A percentile compares a stretch with the other conserved stretches of the same genome.
phyloP scores from a whole-genome alignment of 2,888 invertebrate species.

The Balanococcus diminutus region DNA sequence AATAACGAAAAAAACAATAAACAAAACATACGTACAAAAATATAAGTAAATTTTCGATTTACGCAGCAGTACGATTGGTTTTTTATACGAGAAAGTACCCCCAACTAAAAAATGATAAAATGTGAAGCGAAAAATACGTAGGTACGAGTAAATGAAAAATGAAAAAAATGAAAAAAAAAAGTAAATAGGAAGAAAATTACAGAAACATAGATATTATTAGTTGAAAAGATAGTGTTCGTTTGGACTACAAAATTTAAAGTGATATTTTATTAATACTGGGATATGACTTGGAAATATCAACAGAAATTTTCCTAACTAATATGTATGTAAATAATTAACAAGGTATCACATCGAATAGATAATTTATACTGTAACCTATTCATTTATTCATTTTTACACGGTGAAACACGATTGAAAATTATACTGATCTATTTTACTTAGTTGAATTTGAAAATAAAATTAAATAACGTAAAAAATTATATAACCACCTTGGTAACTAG shows the following conservation, averaged over 20 bases:
- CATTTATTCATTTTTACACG: neutral
- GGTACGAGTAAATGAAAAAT: neutral
- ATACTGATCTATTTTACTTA: neutral
- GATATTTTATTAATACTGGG: neutral
- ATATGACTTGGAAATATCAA: neutral
- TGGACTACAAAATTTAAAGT: neutral
- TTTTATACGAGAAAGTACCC: neutral
- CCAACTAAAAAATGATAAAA: neutral
- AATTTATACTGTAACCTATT: conserved; percentile 6
- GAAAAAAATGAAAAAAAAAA: neutral
- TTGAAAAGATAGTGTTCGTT: neutral
- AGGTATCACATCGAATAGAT: conserved; percentile 20
- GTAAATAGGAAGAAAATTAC: neutral
- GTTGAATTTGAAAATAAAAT: neutral
- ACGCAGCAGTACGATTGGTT: neutral
- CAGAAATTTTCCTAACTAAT: conserved; percentile 9
- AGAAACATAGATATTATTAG: neutral
- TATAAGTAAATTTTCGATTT: neutral
- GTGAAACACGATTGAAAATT: neutral
- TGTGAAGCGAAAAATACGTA: neutral
- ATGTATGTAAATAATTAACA: conserved; percentile 24
- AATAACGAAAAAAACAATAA: neutral
- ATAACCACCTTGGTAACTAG: conserved; percentile 31
- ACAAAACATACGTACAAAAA: neutral
- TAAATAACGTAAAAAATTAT: neutral